phyloP scores from a whole-genome alignment of 2,797 vertebrate genomes.

The Amblyraja radiata region DNA sequence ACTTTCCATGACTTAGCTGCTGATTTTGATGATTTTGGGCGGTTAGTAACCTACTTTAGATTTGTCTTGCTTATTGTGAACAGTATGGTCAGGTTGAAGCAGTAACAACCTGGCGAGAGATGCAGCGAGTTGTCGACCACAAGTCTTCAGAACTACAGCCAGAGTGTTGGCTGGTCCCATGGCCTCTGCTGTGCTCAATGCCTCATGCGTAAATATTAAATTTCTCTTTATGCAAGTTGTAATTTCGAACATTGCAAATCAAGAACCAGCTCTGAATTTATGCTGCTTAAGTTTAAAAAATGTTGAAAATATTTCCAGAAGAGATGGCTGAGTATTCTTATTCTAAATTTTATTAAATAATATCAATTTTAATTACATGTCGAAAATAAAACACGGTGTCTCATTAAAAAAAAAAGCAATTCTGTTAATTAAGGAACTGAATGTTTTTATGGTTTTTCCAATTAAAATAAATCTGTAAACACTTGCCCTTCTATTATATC shows the following conservation, averaged over 20 bases:
- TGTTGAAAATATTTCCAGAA: not conserved
- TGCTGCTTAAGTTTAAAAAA: not conserved
- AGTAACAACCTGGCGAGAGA: too few relatives aligned
- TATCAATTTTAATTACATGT: too few relatives aligned
- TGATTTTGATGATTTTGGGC: too few relatives aligned
- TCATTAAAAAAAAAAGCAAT: not conserved
- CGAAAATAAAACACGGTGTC: not conserved
- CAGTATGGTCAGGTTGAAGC: too few relatives aligned
- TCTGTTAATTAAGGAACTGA: slow-evolving; percentile 2
- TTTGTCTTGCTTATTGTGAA: too few relatives aligned
- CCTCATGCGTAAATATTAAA: not conserved
- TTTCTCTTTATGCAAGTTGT: not conserved
- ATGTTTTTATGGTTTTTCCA: not conserved
- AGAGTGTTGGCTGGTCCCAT: too few relatives aligned
- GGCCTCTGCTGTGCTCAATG: too few relatives aligned
- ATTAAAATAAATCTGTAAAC: not conserved
- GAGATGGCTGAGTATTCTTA: not conserved
- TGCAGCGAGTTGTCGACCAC: too few relatives aligned
- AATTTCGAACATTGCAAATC: not conserved
- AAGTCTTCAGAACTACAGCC: too few relatives aligned
- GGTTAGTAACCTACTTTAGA: too few relatives aligned
- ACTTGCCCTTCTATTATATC: not conserved
- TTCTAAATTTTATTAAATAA: not conserved
- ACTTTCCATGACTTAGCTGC: too few relatives aligned
- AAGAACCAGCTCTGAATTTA: not conserved